phyloP scores from a whole-genome alignment of 2,113 vertebrate species.

The Rhinopomastus cyanomelas region DNA sequence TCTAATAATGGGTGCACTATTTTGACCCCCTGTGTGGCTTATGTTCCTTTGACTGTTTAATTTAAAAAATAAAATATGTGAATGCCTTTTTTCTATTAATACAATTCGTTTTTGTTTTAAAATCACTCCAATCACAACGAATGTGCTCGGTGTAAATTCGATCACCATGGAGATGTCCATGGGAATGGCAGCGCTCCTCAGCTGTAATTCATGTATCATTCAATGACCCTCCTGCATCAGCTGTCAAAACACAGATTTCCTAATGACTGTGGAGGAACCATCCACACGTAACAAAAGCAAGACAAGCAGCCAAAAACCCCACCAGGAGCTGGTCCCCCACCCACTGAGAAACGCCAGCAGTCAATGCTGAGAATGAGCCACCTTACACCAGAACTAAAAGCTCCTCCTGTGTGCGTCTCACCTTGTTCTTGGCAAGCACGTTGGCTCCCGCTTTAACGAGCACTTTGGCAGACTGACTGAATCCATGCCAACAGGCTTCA shows the following conservation, averaged over 20 bases:
- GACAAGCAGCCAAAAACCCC: neutral
- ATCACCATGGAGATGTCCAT: neutral
- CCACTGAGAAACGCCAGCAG: neutral
- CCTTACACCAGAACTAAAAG: neutral
- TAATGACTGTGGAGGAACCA: neutral
- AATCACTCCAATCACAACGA: neutral
- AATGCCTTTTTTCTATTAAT: neutral
- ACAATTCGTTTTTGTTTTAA: conserved; percentile 6
- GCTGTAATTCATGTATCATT: conserved; percentile 18
- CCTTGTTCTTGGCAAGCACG: conserved; percentile 95
- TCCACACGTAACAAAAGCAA: neutral
- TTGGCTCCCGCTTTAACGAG: conserved; percentile 96
- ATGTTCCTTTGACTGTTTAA: neutral
- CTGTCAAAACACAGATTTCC: conserved; percentile 32
- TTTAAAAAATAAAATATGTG: neutral
- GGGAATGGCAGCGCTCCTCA: neutral
- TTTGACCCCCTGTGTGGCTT: neutral
- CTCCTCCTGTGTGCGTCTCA: conserved; percentile 67
- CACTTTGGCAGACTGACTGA: conserved; percentile 93
- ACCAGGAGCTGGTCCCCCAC: neutral
- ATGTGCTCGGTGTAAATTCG: neutral
- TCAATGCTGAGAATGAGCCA: neutral
- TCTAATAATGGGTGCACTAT: neutral
- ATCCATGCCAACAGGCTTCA: conserved; percentile 95
- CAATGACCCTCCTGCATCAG: neutral